phyloP scores from a whole-genome alignment of 2,113 vertebrate species.

The Galeopterus variegatus region DNA sequence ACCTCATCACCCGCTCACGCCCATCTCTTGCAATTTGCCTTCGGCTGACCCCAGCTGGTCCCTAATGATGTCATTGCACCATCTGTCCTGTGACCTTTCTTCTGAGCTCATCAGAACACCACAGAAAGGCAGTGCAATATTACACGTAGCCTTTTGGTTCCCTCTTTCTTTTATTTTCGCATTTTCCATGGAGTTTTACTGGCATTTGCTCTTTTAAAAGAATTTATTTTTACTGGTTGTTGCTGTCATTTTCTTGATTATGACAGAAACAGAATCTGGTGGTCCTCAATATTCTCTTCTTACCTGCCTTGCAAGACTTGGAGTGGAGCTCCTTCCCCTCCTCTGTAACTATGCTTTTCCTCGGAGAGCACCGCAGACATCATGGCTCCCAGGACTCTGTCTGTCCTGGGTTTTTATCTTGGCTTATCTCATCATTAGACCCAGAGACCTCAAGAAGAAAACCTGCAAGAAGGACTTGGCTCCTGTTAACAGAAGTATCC shows the following conservation, averaged over 20 bases:
- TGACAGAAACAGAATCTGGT: not conserved
- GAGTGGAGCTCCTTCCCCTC: rapidly evolving
- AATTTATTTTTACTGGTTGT: not conserved
- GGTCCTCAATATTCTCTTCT: not conserved
- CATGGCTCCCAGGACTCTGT: not conserved
- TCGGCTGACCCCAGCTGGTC: rapidly evolving
- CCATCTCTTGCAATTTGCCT: rapidly evolving
- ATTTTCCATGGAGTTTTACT: rapidly evolving
- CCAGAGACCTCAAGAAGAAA: not conserved
- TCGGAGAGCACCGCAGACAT: rapidly evolving
- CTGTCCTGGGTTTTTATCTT: not conserved
- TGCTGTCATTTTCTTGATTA: not conserved
- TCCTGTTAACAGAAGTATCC: not conserved
- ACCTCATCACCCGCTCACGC: not conserved
- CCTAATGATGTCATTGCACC: rapidly evolving
- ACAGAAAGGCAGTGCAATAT: rapidly evolving
- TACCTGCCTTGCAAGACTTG: rapidly evolving
- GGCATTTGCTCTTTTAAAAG: not conserved
- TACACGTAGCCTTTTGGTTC: too few species aligned
- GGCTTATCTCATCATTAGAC: not conserved
- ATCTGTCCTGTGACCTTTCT: rapidly evolving
- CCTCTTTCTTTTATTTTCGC: not conserved
- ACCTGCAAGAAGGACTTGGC: not conserved
- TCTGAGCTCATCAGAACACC: not conserved
- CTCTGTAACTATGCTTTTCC: rapidly evolving